Evolutionary conservation across 1,140 invertebrate species (phyloP).

Genomic region (Doryteuthis pealeii): DNA sequence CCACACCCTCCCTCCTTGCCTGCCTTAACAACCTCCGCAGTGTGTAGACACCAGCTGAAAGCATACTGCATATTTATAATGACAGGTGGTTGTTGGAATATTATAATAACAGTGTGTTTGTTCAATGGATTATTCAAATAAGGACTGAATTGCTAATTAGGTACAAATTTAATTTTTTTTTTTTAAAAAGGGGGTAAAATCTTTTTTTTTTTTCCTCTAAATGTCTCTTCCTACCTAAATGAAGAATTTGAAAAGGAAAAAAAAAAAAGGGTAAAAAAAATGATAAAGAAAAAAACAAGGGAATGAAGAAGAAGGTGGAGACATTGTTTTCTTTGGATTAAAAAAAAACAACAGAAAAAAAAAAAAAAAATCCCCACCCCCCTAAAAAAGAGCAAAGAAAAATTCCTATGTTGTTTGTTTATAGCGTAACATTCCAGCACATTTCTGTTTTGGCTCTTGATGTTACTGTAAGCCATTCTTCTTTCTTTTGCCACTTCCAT

Average conservation of each 20-base stretch:
- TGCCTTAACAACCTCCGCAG: background rate
- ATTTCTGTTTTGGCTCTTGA: background rate
- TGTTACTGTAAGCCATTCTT: background rate
- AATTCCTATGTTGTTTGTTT: background rate
- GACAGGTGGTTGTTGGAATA: slow-evolving; percentile 12
- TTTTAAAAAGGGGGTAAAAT: background rate
- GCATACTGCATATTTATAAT: slow-evolving; percentile 11
- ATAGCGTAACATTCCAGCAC: background rate
- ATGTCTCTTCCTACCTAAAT: background rate
- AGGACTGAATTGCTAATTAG: background rate
- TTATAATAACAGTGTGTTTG: background rate
- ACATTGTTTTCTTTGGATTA: too few relatives aligned
- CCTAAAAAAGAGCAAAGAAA: background rate
- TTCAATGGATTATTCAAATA: background rate
- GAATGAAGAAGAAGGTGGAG: background rate
- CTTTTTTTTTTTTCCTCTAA: background rate
- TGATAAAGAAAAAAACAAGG: background rate
- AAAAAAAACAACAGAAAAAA: too few relatives aligned
- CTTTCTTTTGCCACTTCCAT: slow-evolving; percentile 3
- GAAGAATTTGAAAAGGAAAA: background rate
- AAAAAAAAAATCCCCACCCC: background rate
- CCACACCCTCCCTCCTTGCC: background rate
- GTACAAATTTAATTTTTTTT: background rate
- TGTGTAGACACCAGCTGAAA: background rate
- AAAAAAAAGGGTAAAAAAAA: background rate